phyloP scores from a whole-genome alignment of 2,113 vertebrate genomes.

The Neodon shergylaensis region DNA sequence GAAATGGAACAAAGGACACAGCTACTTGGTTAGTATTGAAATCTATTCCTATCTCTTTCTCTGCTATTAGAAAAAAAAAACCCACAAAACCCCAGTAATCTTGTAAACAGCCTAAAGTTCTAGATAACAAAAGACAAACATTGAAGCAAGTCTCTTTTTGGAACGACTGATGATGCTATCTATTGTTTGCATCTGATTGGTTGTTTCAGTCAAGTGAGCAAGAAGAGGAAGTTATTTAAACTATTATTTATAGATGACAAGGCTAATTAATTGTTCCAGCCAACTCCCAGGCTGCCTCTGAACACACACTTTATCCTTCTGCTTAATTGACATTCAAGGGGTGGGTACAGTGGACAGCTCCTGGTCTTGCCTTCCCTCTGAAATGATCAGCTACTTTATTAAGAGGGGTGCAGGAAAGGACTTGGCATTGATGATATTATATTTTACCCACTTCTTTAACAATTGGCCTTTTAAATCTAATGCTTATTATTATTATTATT shows the following conservation, averaged over 20 bases:
- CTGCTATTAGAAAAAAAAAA: background rate
- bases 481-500: background rate
- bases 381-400: slow-evolving; percentile 50
- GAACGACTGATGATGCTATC: slow-evolving; percentile 63
- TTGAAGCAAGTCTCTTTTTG: slow-evolving; percentile 53
- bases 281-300: slow-evolving; percentile 60
- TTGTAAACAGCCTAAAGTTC: slow-evolving; percentile 46
- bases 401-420: slow-evolving; percentile 1
- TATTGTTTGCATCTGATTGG: slow-evolving; percentile 42
- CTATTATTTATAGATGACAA: slow-evolving; percentile 68
- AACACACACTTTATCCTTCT: slow-evolving; percentile 50
- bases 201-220: slow-evolving; percentile 66
- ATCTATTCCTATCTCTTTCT: background rate
- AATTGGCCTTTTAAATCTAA: slow-evolving; percentile 30
- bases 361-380: slow-evolving; percentile 8
- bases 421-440: background rate
- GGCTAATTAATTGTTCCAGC: slow-evolving; percentile 64
- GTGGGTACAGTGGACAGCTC: background rate
- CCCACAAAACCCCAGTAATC: background rate
- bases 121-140: slow-evolving; percentile 64
- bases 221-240: slow-evolving; percentile 74
- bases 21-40: slow-evolving; percentile 44
- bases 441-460: slow-evolving; percentile 54
- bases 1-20: background rate
- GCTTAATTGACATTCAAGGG: slow-evolving; percentile 30